Conservation (phyloP, 1,140 invertebrate genomes). For the Aricia agestis region DNA sequence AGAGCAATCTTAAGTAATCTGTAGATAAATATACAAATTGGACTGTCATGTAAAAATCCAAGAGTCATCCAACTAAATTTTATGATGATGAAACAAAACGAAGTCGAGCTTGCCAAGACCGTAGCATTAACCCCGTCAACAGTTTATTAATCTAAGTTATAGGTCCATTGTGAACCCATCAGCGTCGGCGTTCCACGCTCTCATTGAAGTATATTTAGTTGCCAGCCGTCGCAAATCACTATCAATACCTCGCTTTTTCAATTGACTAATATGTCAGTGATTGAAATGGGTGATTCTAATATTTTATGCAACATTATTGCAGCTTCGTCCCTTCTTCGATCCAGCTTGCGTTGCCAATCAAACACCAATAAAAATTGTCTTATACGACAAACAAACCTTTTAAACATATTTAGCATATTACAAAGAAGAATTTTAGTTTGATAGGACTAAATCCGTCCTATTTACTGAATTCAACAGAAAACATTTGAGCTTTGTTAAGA, state of each 20-base stretch:
- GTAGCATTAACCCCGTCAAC: conserved; percentile 19
- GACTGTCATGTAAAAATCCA: background rate
- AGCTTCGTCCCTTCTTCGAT: no score
- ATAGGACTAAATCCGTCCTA: no score
- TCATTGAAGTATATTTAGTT: conserved; percentile 8
- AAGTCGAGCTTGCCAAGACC: background rate
- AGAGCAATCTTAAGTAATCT: no score
- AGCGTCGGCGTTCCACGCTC: conserved; percentile 16
- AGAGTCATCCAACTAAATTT: background rate
- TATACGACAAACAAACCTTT: no score
- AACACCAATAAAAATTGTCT: no score
- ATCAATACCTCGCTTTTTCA: conserved; percentile 15
- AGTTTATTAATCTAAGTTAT: conserved; percentile 23
- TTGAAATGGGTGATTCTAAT: background rate
- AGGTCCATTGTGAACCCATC: conserved; percentile 24
- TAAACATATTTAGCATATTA: no score
- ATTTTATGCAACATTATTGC: no score
- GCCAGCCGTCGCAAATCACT: conserved; percentile 20
- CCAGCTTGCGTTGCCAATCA: no score
- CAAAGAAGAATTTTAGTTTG: no score
- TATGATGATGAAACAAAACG: conserved; percentile 9
- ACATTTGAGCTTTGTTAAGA: no score
- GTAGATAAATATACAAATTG: background rate
- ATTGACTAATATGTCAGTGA: conserved; percentile 7
- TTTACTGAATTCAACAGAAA: no score